Percentiles rank a stretch among this genome's conserved stretches.
Evolutionary conservation across 2,113 vertebrate genomes (phyloP).

Genomic region (Indicator indicator): DNA sequence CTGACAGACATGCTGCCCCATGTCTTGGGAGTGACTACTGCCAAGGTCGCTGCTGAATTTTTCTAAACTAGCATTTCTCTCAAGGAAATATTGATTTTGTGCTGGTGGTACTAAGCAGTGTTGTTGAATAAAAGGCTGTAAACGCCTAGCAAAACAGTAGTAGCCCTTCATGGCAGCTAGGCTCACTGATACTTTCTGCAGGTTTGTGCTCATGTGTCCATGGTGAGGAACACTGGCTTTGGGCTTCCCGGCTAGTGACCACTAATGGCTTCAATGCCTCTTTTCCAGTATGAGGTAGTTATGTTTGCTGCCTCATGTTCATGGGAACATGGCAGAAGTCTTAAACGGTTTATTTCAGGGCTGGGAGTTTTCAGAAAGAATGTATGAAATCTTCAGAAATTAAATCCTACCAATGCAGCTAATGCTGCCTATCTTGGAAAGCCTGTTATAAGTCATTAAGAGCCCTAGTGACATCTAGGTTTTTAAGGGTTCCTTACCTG

Average conservation of each 20-base stretch:
- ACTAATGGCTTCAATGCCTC: not conserved
- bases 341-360: not conserved
- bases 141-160: not conserved
- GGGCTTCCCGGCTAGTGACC: not conserved
- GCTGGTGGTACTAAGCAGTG: slow-evolving; percentile 47
- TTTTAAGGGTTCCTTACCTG: not conserved
- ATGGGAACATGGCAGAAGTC: no score
- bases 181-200: not conserved
- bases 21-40: not conserved
- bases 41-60: slow-evolving; percentile 38
- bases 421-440: not conserved
- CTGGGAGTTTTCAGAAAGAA: not conserved
- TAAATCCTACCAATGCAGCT: not conserved
- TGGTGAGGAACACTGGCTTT: not conserved
- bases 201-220: not conserved
- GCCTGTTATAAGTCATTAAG: not conserved
- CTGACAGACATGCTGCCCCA: slow-evolving; percentile 15
- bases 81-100: slow-evolving; percentile 70
- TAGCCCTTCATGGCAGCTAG: not conserved
- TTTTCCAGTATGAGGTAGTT: not conserved
- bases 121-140: slow-evolving; percentile 35
- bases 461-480: not conserved
- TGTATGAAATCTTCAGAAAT: not conserved
- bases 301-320: not conserved
- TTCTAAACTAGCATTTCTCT: slow-evolving; percentile 41